Percentiles rank a stretch among this genome's conserved stretches.
Evolutionary conservation across 1,140 invertebrate genomes (phyloP).

Genomic region (Meteorus sp.): DNA sequence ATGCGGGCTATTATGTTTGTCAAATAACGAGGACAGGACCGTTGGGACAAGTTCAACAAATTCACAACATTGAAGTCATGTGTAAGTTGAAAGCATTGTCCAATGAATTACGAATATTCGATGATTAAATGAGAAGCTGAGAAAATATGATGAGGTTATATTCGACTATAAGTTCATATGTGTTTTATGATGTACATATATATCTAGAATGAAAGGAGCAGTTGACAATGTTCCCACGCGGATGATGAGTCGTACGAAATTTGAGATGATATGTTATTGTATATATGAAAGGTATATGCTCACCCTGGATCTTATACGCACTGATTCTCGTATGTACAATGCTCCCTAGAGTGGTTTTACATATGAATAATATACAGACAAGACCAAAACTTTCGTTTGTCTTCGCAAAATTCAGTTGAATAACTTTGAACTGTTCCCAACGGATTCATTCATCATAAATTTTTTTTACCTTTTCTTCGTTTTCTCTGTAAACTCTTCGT

Average conservation of each 20-base stretch:
- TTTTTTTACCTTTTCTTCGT: too few relatives aligned
- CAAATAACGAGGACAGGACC: constrained; percentile 64
- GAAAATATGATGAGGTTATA: too few relatives aligned
- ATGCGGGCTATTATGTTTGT: constrained; percentile 76
- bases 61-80: constrained; percentile 75
- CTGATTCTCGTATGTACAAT: background rate
- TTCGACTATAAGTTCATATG: too few relatives aligned
- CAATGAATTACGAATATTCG: background rate
- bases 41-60: constrained; percentile 66
- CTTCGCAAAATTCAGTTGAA: background rate
- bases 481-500: too few relatives aligned
- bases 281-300: too few relatives aligned
- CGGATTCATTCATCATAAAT: background rate
- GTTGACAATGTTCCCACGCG: constrained; percentile 7
- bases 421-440: background rate
- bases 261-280: constrained; percentile 9
- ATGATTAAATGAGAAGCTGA: background rate
- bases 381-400: background rate
- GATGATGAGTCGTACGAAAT: background rate
- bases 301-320: constrained; percentile 6
- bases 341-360: background rate
- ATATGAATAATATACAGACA: background rate
- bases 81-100: constrained; percentile 61
- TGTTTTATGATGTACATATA: background rate
- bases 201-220: background rate